A percentile compares a stretch with the other conserved stretches of the same genome.
These are phyloP conservation scores for Choloepus didactylus DNA, from an alignment of 2,797 vertebrate genomes.

Conservation along the genomic window DNA sequence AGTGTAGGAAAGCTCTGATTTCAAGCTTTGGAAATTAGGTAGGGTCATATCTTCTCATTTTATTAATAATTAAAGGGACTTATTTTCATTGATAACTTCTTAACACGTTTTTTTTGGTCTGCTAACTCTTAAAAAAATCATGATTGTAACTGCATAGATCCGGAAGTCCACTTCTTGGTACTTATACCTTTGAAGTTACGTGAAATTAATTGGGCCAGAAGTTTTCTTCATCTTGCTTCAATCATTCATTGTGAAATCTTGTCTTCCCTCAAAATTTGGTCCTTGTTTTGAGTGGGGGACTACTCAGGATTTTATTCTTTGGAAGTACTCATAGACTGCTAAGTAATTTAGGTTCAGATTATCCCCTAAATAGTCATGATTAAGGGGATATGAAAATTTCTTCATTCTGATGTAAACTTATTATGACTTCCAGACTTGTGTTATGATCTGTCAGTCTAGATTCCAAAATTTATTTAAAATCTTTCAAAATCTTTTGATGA, in stretches of 20 bases:
- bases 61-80: background rate
- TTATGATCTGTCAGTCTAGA: background rate
- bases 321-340: background rate
- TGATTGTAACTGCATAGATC: background rate
- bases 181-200: background rate
- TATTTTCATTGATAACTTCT: background rate
- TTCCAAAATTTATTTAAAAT: conserved; percentile 27
- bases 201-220: background rate
- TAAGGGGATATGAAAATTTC: background rate
- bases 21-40: background rate
- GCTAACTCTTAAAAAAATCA: background rate
- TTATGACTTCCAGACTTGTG: background rate
- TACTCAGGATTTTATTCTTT: background rate
- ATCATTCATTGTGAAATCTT: background rate
- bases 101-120: background rate
- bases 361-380: background rate
- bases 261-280: background rate
- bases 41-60: background rate
- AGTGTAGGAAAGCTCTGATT: background rate
- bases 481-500: conserved; percentile 32
- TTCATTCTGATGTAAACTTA: background rate
- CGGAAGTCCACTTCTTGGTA: background rate
- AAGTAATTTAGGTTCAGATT: background rate
- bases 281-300: conserved; percentile 28
- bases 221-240: background rate